Evolutionary conservation across 2,888 invertebrate species (phyloP).

Genomic region (Ctena decussata): DNA sequence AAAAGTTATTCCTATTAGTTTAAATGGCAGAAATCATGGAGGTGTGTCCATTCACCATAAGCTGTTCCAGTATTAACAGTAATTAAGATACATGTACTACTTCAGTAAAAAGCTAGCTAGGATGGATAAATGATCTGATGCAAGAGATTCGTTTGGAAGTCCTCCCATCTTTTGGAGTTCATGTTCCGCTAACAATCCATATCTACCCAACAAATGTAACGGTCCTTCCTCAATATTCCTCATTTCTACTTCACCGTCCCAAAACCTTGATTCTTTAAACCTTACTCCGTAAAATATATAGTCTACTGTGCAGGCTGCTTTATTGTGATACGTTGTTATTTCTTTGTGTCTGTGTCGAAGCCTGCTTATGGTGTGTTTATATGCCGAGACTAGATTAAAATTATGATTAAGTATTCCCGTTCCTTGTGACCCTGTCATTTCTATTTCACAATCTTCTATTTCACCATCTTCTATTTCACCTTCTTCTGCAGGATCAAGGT

Average conservation of each 20-base stretch:
- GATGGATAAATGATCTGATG: slow-evolving; percentile 84
- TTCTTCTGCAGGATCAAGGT: neutral
- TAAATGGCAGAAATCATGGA: too few relatives aligned
- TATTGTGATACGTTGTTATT: slow-evolving; percentile 94
- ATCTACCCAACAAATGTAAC: slow-evolving; percentile 90
- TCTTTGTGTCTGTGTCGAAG: slow-evolving; percentile 87
- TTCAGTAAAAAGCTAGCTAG: slow-evolving; percentile 73
- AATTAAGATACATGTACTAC: too few relatives aligned
- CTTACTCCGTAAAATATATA: slow-evolving; percentile 92
- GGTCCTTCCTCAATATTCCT: slow-evolving; percentile 86
- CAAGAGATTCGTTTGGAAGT: slow-evolving; percentile 90
- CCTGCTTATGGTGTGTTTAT: slow-evolving; percentile 88
- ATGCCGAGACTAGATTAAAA: slow-evolving; percentile 91
- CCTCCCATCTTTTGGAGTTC: slow-evolving; percentile 89
- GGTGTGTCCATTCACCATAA: too few relatives aligned
- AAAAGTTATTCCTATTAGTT: too few relatives aligned
- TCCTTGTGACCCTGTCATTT: slow-evolving; percentile 87
- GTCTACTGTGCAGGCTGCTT: slow-evolving; percentile 91
- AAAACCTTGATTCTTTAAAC: slow-evolving; percentile 43
- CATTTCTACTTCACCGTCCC: slow-evolving; percentile 35
- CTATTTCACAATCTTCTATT: neutral
- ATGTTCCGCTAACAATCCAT: slow-evolving; percentile 90
- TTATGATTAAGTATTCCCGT: slow-evolving; percentile 90
- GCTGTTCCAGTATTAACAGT: too few relatives aligned
- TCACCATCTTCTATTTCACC: neutral